A percentile compares a stretch with the other conserved stretches of the same genome.
phyloP scores from a whole-genome alignment of 2,888 invertebrate species.

The Sinhomidia bicolor region DNA sequence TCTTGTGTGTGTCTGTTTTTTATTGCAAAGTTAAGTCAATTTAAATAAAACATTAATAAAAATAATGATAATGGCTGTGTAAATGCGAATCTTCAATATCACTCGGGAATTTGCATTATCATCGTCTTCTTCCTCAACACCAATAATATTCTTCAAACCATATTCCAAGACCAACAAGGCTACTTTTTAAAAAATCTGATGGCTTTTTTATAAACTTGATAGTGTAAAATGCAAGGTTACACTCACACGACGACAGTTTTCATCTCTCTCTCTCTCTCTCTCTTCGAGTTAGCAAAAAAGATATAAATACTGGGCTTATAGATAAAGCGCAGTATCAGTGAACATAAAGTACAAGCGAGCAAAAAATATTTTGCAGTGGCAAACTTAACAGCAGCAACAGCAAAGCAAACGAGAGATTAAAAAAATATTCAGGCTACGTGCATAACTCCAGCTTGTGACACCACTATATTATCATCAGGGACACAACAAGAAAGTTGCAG shows the following conservation, averaged over 20 bases:
- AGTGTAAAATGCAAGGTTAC: not conserved
- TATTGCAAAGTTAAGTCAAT: not conserved
- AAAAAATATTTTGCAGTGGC: not conserved
- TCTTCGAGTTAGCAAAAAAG: not conserved
- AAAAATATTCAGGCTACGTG: conserved; percentile 17
- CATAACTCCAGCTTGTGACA: conserved; percentile 32
- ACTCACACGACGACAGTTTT: not conserved
- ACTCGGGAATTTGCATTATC: not conserved
- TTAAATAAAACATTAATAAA: conserved; percentile 24
- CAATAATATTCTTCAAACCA: too few species aligned
- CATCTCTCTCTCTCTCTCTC: not conserved
- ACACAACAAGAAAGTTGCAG: conserved; percentile 30
- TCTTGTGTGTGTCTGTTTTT: not conserved
- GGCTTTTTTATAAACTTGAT: not conserved
- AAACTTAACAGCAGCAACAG: not conserved
- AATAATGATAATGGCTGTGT: not conserved
- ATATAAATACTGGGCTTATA: not conserved
- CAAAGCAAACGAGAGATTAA: not conserved
- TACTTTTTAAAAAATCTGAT: not conserved
- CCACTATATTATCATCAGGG: conserved; percentile 29
- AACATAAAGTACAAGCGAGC: not conserved
- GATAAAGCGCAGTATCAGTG: not conserved
- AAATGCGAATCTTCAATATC: conserved; percentile 22
- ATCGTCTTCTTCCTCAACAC: not conserved
- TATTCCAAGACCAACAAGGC: not conserved